Evolutionary conservation across 1,140 invertebrate genomes (phyloP).

Genomic region (Drosophila santomea): DNA sequence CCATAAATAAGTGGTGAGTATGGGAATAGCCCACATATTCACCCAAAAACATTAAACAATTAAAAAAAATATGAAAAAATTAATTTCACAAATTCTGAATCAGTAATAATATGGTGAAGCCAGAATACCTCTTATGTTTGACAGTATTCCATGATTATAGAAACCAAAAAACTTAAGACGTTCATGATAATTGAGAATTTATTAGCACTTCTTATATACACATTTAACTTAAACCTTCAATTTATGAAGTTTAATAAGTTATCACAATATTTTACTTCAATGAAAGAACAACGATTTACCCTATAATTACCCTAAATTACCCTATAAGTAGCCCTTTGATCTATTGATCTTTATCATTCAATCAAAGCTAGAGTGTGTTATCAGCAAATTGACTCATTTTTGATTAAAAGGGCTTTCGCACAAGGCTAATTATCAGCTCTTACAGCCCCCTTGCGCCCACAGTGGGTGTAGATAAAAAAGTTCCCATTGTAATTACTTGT

Average conservation of each 20-base stretch:
- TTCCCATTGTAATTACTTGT: conserved; percentile 42
- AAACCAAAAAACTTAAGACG: conserved; percentile 6
- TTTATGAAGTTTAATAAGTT: conserved; percentile 26
- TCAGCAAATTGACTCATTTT: conserved; percentile 13
- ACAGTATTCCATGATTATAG: too few species aligned
- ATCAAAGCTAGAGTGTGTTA: conserved; percentile 18
- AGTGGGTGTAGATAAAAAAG: conserved; percentile 38
- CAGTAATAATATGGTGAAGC: too few species aligned
- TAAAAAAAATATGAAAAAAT: background rate
- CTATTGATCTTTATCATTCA: background rate
- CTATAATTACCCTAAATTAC: too few species aligned
- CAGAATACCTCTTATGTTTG: background rate
- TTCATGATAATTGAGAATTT: conserved; percentile 25
- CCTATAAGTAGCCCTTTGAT: background rate
- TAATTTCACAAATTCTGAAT: too few species aligned
- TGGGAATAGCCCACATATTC: background rate
- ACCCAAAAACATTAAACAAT: background rate
- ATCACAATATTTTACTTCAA: conserved; percentile 10
- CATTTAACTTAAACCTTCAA: conserved; percentile 17
- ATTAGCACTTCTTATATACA: conserved; percentile 15
- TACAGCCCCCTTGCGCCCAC: conserved; percentile 9
- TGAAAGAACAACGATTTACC: conserved; percentile 8
- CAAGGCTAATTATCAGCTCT: conserved; percentile 43
- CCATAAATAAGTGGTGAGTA: background rate
- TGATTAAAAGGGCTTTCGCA: conserved; percentile 17